These are phyloP conservation scores for Gymnogyps californianus DNA, from an alignment of 2,113 vertebrate species.

Conservation along the genomic window DNA sequence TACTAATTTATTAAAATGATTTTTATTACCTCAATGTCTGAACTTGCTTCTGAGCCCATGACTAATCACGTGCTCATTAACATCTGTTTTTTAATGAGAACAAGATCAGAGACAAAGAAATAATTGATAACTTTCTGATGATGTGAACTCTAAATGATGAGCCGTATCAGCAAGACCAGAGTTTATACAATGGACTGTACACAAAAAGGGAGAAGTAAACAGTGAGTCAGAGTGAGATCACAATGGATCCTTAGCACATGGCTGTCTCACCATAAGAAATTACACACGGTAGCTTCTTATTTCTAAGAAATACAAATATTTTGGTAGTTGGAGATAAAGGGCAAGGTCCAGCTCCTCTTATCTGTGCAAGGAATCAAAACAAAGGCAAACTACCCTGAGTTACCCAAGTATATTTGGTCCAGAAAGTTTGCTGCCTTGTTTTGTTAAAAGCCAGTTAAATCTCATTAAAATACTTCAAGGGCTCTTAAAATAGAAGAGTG, in stretches of 20 bases:
- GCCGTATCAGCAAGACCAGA: not conserved
- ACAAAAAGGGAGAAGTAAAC: not conserved
- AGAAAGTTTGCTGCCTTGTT: not conserved
- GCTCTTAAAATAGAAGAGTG: not conserved
- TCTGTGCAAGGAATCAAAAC: not conserved
- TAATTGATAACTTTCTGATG: not conserved
- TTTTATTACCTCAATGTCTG: not conserved
- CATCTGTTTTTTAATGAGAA: not conserved
- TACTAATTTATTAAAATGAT: not conserved
- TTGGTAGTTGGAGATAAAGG: not conserved
- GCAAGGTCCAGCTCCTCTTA: not conserved
- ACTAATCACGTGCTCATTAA: not conserved
- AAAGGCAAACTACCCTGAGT: not conserved
- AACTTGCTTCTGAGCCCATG: not conserved
- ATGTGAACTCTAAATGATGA: not conserved
- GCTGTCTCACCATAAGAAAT: not conserved
- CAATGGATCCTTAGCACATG: not conserved
- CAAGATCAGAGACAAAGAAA: not conserved
- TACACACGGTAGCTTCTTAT: not conserved
- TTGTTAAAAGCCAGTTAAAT: not conserved
- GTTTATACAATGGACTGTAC: not conserved
- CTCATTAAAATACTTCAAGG: not conserved
- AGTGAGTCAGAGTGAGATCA: not conserved
- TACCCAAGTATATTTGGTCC: not conserved
- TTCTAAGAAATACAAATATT: not conserved